Evolutionary conservation across 2,113 vertebrate species (phyloP).

Genomic region (Saguinus imperator): DNA sequence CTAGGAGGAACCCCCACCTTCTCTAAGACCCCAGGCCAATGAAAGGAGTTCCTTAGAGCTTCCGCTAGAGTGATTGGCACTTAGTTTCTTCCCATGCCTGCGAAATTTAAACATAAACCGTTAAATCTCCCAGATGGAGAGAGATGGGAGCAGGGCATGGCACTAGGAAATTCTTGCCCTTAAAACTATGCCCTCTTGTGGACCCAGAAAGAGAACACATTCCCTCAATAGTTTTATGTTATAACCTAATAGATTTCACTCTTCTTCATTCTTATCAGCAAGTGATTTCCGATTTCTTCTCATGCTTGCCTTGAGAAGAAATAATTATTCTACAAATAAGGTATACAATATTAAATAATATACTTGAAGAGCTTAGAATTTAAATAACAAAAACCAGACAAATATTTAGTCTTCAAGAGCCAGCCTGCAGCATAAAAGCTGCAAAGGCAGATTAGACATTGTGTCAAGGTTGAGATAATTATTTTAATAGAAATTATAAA

Average conservation of each 20-base stretch:
- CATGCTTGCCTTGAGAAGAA: not conserved
- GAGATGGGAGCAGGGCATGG: too few relatives aligned
- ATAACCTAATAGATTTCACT: not conserved
- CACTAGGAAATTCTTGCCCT: too few relatives aligned
- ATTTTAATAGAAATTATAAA: constrained; percentile 8
- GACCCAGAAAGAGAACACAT: too few relatives aligned
- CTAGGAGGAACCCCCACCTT: too few relatives aligned
- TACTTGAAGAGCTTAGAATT: not conserved
- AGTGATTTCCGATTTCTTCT: not conserved
- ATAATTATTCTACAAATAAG: not conserved
- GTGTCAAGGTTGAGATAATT: not conserved
- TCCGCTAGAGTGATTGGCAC: too few relatives aligned
- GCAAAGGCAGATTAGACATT: not conserved
- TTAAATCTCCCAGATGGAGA: too few relatives aligned
- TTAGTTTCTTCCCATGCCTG: too few relatives aligned
- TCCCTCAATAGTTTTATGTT: too few relatives aligned
- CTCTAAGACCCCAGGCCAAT: too few relatives aligned
- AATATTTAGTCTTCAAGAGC: not conserved
- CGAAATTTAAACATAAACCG: too few relatives aligned
- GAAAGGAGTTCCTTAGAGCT: too few relatives aligned
- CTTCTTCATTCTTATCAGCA: not conserved
- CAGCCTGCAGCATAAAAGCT: not conserved
- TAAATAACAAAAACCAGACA: not conserved
- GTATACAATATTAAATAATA: not conserved
- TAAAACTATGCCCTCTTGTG: too few relatives aligned